These are phyloP conservation scores for Nannoperca australis DNA, from an alignment of 2,797 vertebrate genomes.

Conservation along the genomic window DNA sequence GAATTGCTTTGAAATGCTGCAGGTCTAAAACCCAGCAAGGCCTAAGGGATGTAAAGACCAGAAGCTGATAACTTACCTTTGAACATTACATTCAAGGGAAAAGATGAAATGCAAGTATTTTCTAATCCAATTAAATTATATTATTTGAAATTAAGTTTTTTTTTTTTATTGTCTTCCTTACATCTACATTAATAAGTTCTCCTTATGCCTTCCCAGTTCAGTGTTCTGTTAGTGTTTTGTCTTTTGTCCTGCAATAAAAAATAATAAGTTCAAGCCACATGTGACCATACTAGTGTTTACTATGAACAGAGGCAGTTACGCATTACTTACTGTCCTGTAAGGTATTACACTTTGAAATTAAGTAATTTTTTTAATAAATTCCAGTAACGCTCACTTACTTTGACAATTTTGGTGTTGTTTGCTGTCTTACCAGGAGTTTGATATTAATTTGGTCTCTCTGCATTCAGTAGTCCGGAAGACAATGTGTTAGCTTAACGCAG, in stretches of 20 bases:
- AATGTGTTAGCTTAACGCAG: background rate
- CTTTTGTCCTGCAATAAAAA: too few species aligned
- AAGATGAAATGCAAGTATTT: background rate
- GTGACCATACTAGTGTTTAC: background rate
- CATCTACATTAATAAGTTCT: background rate
- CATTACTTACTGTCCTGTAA: background rate
- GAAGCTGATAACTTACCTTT: background rate
- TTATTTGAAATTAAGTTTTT: background rate
- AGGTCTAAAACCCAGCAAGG: slow-evolving; percentile 13
- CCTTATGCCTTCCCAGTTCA: too few species aligned
- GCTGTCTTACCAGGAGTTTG: background rate
- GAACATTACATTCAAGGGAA: background rate
- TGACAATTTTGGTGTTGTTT: background rate
- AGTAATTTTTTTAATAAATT: background rate
- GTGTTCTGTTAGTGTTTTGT: too few species aligned
- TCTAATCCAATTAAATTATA: background rate
- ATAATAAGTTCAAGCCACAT: background rate
- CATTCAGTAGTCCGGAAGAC: too few species aligned
- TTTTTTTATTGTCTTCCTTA: background rate
- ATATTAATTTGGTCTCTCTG: background rate
- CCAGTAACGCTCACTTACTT: background rate
- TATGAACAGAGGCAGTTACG: background rate
- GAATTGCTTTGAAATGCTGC: slow-evolving; percentile 36
- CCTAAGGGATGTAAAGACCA: background rate
- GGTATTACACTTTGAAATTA: background rate